These are phyloP conservation scores for Copidosoma floridanum DNA, from an alignment of 1,140 invertebrate species.

Conservation along the genomic window DNA sequence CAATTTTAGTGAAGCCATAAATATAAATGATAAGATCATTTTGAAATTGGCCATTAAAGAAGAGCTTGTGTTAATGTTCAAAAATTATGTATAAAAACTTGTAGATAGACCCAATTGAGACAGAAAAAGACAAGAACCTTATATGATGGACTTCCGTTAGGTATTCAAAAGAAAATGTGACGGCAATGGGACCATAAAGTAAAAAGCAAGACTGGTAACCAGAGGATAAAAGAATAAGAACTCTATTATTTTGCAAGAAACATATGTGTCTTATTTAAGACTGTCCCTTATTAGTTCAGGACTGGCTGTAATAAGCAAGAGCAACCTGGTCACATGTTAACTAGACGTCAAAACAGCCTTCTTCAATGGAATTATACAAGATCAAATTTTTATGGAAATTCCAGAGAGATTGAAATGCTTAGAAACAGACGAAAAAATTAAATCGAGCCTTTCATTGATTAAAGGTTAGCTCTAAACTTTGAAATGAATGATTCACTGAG, in stretches of 20 bases:
- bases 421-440: not conserved
- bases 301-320: conserved; percentile 18
- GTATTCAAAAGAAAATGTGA: conserved; percentile 18
- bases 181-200: not conserved
- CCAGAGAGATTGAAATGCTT: conserved; percentile 30
- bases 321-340: conserved; percentile 35
- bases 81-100: conserved; percentile 13
- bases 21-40: too few relatives aligned
- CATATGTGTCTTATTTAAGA: conserved; percentile 16
- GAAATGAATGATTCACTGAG: not conserved
- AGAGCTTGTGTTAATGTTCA: conserved; percentile 5
- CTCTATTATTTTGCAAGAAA: not conserved
- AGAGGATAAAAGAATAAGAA: conserved; percentile 6
- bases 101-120: not conserved
- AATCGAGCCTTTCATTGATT: not conserved
- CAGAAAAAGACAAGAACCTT: not conserved
- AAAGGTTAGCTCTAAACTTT: not conserved
- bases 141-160: conserved; percentile 16
- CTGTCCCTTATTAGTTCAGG: conserved; percentile 12
- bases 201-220: not conserved
- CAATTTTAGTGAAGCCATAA: too few relatives aligned
- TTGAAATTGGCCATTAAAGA: conserved; percentile 11
- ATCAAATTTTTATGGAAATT: conserved; percentile 52
- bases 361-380: conserved; percentile 39
- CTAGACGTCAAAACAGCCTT: conserved; percentile 46